Evolutionary conservation across 1,140 invertebrate species (phyloP).

Genomic region (Habropoda laboriosa): DNA sequence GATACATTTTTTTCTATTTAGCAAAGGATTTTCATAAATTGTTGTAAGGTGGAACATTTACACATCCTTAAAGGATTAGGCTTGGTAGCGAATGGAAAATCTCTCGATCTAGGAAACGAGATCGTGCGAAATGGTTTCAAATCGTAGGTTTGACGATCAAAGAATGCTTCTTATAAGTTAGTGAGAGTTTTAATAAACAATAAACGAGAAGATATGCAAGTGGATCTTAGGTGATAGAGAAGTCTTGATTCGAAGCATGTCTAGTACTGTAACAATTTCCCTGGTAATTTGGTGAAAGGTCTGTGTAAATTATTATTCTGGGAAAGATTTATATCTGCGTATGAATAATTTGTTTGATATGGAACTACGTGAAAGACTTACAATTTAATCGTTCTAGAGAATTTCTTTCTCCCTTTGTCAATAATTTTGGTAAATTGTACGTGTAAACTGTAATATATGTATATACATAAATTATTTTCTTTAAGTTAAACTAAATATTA

Average conservation of each 20-base stretch:
- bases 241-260: neutral
- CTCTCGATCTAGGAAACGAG: neutral
- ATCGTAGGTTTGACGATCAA: neutral
- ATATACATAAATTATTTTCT: neutral
- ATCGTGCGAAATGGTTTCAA: neutral
- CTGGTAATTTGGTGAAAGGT: conserved; percentile 8
- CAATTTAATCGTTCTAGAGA: neutral
- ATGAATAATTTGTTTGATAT: conserved; percentile 16
- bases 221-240: neutral
- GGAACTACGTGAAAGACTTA: neutral
- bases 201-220: neutral
- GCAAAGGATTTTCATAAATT: neutral
- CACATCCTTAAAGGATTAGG: neutral
- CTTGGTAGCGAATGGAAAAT: neutral
- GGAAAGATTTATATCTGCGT: neutral
- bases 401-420: neutral
- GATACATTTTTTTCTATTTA: neutral
- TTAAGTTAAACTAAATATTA: neutral
- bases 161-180: neutral
- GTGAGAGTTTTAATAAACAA: neutral
- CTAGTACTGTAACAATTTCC: conserved; percentile 1
- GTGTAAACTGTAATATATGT: neutral
- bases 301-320: neutral
- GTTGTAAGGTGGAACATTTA: neutral
- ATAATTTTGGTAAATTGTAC: neutral